phyloP scores from a whole-genome alignment of 2,888 invertebrate genomes.

The Capitulum mitella region DNA sequence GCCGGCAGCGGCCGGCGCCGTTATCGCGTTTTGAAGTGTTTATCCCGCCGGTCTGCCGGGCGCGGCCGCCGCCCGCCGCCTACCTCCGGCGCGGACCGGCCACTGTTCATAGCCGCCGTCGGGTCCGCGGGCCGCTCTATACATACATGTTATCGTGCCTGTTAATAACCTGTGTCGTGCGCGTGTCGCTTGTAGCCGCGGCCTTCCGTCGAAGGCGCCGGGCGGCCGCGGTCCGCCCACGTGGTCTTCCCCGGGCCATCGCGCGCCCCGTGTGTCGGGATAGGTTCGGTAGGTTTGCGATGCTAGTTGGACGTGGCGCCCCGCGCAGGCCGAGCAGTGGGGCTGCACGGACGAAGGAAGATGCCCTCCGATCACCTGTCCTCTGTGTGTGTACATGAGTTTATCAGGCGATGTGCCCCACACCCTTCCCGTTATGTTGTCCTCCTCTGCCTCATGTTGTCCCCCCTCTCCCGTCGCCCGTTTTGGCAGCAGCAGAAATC shows the following conservation, averaged over 20 bases:
- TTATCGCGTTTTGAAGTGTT: neutral
- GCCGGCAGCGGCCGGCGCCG: neutral
- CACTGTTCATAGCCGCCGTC: neutral
- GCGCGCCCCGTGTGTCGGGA: neutral
- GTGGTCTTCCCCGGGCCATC: no score
- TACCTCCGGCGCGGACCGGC: neutral
- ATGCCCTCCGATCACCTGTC: neutral
- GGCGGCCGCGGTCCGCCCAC: no score
- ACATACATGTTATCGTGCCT: conserved; percentile 5
- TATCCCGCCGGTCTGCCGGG: neutral
- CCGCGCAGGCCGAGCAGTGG: no score
- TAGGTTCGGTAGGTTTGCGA: neutral
- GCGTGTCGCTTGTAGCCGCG: neutral
- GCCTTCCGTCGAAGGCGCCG: no score
- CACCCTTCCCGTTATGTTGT: no score
- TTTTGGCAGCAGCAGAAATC: no score
- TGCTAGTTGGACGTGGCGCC: no score
- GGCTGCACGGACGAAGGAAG: neutral
- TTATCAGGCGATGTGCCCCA: neutral
- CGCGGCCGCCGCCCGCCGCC: neutral
- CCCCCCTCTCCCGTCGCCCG: no score
- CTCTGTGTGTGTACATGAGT: neutral
- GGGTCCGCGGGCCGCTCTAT: neutral
- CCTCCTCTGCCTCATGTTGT: no score
- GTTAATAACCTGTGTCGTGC: neutral